phyloP scores from a whole-genome alignment of 2,888 invertebrate genomes.

The Fragum sueziense region DNA sequence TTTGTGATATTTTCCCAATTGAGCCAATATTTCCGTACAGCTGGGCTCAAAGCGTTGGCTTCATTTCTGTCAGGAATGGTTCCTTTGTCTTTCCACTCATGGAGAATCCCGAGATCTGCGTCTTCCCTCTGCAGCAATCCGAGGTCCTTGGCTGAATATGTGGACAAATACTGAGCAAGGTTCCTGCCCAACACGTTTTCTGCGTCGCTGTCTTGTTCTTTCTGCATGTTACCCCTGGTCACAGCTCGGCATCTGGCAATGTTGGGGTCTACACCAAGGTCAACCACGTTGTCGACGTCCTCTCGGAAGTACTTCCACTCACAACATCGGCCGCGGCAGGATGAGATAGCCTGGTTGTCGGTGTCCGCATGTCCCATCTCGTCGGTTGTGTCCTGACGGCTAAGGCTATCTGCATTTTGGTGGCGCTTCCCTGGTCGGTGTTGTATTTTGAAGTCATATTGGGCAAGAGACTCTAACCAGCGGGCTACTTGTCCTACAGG shows the following conservation, averaged over 20 bases:
- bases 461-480: slow-evolving; percentile 22
- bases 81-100: slow-evolving; percentile 11
- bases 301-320: not conserved
- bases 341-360: too few relatives aligned
- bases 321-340: not conserved
- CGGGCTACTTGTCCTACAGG: slow-evolving; percentile 20
- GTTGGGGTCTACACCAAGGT: not conserved
- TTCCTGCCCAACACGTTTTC: not conserved
- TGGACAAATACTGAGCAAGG: not conserved
- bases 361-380: not conserved
- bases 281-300: not conserved
- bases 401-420: slow-evolving; percentile 22
- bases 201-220: not conserved
- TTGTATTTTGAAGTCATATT: slow-evolving; percentile 21
- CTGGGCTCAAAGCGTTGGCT: not conserved
- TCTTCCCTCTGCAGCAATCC: slow-evolving; percentile 5
- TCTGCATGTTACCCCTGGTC: not conserved
- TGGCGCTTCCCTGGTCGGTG: slow-evolving; percentile 26
- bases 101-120: not conserved
- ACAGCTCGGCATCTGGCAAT: not conserved
- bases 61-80: not conserved
- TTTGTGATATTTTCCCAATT: slow-evolving; percentile 11
- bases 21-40: slow-evolving; percentile 16
- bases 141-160: not conserved
- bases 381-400: not conserved